Base-by-base conservation (phyloP, 2,113 vertebrate genomes). In the Callopanchax toddi region DNA sequence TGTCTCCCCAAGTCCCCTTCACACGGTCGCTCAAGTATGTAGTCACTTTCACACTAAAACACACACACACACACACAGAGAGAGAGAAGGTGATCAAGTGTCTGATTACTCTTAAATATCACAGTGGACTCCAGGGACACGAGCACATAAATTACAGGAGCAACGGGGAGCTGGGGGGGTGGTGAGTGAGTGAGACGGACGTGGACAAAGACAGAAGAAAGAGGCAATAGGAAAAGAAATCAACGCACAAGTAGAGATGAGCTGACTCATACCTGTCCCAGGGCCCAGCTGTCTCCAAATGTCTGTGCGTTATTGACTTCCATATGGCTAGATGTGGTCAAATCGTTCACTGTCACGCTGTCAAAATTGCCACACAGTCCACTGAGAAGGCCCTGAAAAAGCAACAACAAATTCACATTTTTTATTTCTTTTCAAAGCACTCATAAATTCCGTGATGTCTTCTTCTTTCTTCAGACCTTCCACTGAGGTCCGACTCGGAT, bases 341-440 rank as follows among this genome's bases (percentile, higher is more conserved):
- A 94, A 76, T 99, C 97, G 74, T 99, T 99, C 77, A 96, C 96
- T 66, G 97, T 98, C 60, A 95, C 96, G 76, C 94, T 96, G 86
- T 99, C 97, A 92, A 99, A 99, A 76, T 99, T 99, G 72, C 97
- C 97, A 92, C 97, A 99, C 59, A 99, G 86, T 48, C 97, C 97
- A 76, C 91, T 88, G 40, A 99, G 84, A 76, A 93, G 96, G n/a
- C 95, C 95, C 96, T 98, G 25, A 20, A 17, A 58, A 53, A 32
- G 15, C 10, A 5, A 43, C 10, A 58, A 21, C 17, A 18, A 34
- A 29, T 16, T 51, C 20, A 1, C 20, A 5, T 20, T 62, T 51
- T 57, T 0, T 0, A 11, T 54, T 59, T 46, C 3, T 13, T 54
- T 39, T 59, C 18, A 57, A 21, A 32, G 16, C 9, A 71, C 15